Base-by-base conservation (phyloP, 2,113 vertebrate species). In the Epinephelus fuscoguttatus region DNA sequence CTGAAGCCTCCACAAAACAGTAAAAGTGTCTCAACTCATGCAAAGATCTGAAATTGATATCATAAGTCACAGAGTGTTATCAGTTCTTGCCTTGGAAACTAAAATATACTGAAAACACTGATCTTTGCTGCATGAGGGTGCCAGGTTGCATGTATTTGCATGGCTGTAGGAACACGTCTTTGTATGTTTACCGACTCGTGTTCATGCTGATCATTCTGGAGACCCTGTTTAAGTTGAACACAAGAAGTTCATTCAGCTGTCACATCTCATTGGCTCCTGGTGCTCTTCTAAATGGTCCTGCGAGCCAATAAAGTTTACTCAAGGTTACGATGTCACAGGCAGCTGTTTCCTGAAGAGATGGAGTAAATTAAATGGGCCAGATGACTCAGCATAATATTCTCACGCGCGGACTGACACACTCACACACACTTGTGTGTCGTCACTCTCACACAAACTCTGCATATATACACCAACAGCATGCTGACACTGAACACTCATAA, bases 271-370 rank as follows among this genome's bases (percentile, higher is more conserved):
- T 69, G 80, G 88, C 75, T 70, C 9, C 68, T 64, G 50, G 33
- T 45, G 25, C 72, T 68, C 40, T 56, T 78, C 78, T 83, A 85
- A 89, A 81, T 8, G 40, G 18, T 70, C 56, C 63, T 49, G 40
- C 6, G n/a, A 86, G 87, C 87, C 87, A 87, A 78, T 86, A 88
- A 84, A 89, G 84, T 86, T 85, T 84, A 90, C 74, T 78, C 85
- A 90, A 91, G 87, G 91, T 90, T 89, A 88, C 59, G 3, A 78
- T 81, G 89, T 85, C 69, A 84, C 56, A 80, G 42, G 81, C 89
- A 90, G 89, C 88, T 87, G 78, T 87, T 91, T 92, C 78, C 89
- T 84, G 60, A 87, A 88, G 79, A 90, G 86, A 85, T 13, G 23
- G 49, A 82, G 70, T 78, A 83, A 91, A 90, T 89, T 33, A 89